A percentile compares a stretch with the other conserved stretches of the same genome.
phyloP scores from a whole-genome alignment of 2,888 invertebrate genomes.

The Chesias legatella region DNA sequence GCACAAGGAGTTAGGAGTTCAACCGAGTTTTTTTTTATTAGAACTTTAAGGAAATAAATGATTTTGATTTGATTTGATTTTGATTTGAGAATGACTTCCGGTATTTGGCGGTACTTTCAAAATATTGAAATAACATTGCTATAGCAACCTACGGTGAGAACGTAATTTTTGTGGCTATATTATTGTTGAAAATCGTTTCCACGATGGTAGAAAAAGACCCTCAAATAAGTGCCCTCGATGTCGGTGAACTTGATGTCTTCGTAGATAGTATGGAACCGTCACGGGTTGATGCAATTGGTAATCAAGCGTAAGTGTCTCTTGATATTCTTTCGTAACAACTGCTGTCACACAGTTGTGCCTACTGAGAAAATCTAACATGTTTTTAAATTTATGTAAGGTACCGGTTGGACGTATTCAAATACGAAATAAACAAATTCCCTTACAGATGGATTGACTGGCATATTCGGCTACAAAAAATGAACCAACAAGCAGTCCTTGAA shows the following conservation, averaged over 20 bases:
- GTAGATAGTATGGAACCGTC: constrained; percentile 86
- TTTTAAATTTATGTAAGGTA: no score
- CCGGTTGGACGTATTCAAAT: no score
- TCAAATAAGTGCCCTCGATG: constrained; percentile 77
- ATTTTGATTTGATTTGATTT: no score
- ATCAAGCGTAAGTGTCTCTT: constrained; percentile 59
- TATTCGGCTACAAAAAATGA: constrained; percentile 89
- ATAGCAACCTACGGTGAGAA: constrained; percentile 34
- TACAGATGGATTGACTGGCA: constrained; percentile 90
- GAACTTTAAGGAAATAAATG: no score
- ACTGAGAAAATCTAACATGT: no score
- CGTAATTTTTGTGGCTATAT: not conserved
- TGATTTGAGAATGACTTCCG: constrained; percentile 8
- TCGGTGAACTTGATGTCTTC: constrained; percentile 87
- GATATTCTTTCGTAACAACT: no score
- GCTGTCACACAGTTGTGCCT: no score
- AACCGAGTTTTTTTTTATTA: no score
- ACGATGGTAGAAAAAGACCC: constrained; percentile 76
- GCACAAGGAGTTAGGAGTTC: no score
- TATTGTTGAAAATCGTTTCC: not conserved
- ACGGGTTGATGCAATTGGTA: constrained; percentile 84
- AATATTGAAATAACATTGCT: constrained; percentile 39
- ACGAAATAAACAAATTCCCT: constrained; percentile 17
- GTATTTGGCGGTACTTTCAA: constrained; percentile 28
- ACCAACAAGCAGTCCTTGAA: constrained; percentile 93